Evolutionary conservation across 2,797 vertebrate species (phyloP).

Genomic region (Linurgus olivaceus): DNA sequence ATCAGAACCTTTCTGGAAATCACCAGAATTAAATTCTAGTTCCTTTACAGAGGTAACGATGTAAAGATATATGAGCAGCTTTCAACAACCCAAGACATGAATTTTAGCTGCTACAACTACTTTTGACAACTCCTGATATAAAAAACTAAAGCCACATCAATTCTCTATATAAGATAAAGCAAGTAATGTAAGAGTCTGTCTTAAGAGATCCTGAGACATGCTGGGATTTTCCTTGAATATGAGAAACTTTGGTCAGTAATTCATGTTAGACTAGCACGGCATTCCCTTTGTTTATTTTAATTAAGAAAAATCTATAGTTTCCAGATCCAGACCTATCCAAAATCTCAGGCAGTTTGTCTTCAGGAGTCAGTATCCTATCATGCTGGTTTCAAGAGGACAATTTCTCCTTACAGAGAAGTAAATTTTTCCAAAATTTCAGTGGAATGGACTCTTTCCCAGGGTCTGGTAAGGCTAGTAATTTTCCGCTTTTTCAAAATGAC

Average conservation of each 20-base stretch:
- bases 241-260: background rate
- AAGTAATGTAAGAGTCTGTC: background rate
- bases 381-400: background rate
- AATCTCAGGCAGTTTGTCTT: background rate
- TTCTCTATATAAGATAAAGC: background rate
- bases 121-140: background rate
- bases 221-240: background rate
- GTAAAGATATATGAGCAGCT: background rate
- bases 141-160: background rate
- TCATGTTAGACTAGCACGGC: background rate
- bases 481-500: background rate
- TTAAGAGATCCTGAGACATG: background rate
- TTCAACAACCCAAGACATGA: background rate
- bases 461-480: background rate
- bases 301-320: background rate
- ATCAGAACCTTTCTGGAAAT: background rate
- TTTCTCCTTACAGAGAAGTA: background rate
- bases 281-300: constrained; percentile 8
- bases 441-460: background rate
- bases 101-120: background rate
- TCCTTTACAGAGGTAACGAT: background rate
- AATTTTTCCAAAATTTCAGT: background rate
- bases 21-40: background rate
- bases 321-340: background rate
- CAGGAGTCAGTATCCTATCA: background rate